A percentile compares a stretch with the other conserved stretches of the same genome.
Conservation (phyloP, 2,797 vertebrate genomes). For the Nannoperca obscura region DNA sequence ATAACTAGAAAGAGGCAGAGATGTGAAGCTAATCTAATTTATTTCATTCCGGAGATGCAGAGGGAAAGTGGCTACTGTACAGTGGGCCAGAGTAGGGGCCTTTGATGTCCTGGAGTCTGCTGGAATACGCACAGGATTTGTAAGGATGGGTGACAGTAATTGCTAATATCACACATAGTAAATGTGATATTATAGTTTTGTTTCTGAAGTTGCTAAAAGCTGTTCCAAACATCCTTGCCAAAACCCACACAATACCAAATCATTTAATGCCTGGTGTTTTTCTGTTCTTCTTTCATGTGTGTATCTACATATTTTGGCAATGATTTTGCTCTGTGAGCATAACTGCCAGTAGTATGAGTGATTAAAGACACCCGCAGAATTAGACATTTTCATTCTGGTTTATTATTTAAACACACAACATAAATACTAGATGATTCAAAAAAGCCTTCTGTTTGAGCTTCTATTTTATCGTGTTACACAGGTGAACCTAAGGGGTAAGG, state of each 20-base stretch:
- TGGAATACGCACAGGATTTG: conserved; percentile 28
- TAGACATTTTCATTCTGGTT: not conserved
- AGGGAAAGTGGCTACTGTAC: conserved; percentile 36
- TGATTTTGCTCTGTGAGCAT: conserved; percentile 4
- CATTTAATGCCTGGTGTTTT: conserved; percentile 17
- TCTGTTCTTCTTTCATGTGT: conserved; percentile 11
- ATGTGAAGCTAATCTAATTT: conserved; percentile 68
- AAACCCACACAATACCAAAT: conserved; percentile 28
- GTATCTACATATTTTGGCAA: conserved; percentile 5
- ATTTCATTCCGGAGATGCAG: conserved; percentile 60
- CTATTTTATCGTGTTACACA: not conserved
- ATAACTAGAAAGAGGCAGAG: conserved; percentile 61
- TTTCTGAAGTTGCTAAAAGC: conserved; percentile 11
- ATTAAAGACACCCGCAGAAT: conserved; percentile 7
- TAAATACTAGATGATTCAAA: not conserved
- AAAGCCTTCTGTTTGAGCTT: not conserved
- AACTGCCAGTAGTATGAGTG: conserved; percentile 4
- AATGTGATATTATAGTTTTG: conserved; percentile 34
- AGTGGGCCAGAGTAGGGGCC: not conserved
- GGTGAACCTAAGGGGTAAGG: not conserved
- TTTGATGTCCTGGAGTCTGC: conserved; percentile 54
- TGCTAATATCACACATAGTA: conserved; percentile 37
- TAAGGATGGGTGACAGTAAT: conserved; percentile 34
- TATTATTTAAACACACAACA: conserved; percentile 6
- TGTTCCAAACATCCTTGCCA: conserved; percentile 9